Evolutionary conservation across 1,140 invertebrate genomes (phyloP).

Genomic region (Drosophila paulistorum): DNA sequence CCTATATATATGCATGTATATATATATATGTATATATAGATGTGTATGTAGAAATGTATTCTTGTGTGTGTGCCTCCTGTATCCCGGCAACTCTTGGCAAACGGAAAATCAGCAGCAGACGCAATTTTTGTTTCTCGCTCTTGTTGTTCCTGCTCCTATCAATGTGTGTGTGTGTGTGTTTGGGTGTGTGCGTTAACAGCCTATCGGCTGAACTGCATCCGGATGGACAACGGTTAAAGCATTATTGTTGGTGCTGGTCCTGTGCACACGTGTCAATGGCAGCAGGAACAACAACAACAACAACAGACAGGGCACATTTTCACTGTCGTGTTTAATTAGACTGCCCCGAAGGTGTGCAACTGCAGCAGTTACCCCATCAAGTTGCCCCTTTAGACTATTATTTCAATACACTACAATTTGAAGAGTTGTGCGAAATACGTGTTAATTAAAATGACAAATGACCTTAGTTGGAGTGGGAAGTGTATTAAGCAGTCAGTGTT

Average conservation of each 20-base stretch:
- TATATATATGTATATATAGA: not conserved
- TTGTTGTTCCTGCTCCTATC: conserved; percentile 23
- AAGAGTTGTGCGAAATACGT: not conserved
- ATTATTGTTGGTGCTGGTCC: conserved; percentile 58
- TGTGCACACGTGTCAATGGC: conserved; percentile 75
- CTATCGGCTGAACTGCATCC: conserved; percentile 76
- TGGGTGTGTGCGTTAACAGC: conserved; percentile 57
- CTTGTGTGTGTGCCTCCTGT: conserved; percentile 9
- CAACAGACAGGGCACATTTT: conserved; percentile 58
- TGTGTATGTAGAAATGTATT: not conserved
- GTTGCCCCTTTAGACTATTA: conserved; percentile 17
- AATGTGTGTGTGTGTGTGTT: not conserved
- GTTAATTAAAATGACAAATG: no score
- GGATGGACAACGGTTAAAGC: conserved; percentile 56
- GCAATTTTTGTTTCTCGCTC: conserved; percentile 25
- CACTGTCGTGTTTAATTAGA: conserved; percentile 79
- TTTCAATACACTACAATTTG: conserved; percentile 18
- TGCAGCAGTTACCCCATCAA: conserved; percentile 25
- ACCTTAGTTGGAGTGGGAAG: no score
- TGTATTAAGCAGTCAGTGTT: no score
- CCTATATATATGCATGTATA: no score
- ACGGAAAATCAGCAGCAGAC: conserved; percentile 69
- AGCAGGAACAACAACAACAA: conserved; percentile 46
- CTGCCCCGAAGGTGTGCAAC: conserved; percentile 67
- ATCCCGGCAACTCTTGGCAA: conserved; percentile 52